A percentile compares a stretch with the other conserved stretches of the same genome.
phyloP scores from a whole-genome alignment of 2,888 invertebrate genomes.

The Anodontia alba region DNA sequence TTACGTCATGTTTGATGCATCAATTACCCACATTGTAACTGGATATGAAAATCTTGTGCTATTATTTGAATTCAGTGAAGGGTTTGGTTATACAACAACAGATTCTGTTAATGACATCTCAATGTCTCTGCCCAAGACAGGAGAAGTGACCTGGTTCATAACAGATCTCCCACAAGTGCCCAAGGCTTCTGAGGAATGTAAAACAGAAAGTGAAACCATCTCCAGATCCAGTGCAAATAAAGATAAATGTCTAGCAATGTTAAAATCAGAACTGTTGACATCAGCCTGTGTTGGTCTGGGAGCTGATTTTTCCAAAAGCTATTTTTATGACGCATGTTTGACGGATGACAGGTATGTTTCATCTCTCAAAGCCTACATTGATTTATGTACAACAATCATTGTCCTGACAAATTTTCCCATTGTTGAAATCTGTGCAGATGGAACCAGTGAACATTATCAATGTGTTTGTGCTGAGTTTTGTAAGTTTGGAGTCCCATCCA shows the following conservation, averaged over 20 bases:
- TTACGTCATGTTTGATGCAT: constrained; percentile 13
- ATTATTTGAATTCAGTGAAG: constrained; percentile 32
- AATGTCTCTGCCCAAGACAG: constrained; percentile 31
- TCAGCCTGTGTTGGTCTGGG: constrained; percentile 41
- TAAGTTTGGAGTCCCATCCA: constrained; percentile 48
- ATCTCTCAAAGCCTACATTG: constrained; percentile 50
- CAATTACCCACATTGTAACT: constrained; percentile 7
- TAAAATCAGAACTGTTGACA: constrained; percentile 21
- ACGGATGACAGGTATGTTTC: constrained; percentile 44
- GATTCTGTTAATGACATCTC: constrained; percentile 31
- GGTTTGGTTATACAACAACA: constrained; percentile 36
- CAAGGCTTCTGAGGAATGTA: not conserved
- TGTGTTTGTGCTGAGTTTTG: constrained; percentile 59
- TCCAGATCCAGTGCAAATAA: not conserved
- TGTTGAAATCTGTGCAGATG: constrained; percentile 57
- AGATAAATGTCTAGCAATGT: constrained; percentile 29
- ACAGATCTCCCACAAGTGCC: constrained; percentile 31
- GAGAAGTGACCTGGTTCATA: constrained; percentile 44
- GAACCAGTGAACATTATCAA: constrained; percentile 44
- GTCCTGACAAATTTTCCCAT: constrained; percentile 51
- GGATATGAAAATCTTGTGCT: constrained; percentile 17
- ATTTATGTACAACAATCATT: constrained; percentile 55
- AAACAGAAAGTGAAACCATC: not conserved
- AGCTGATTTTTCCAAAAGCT: constrained; percentile 7
- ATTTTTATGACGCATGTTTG: constrained; percentile 41